Evolutionary conservation across 2,888 invertebrate genomes (phyloP).

Genomic region (Ellobium chinense): DNA sequence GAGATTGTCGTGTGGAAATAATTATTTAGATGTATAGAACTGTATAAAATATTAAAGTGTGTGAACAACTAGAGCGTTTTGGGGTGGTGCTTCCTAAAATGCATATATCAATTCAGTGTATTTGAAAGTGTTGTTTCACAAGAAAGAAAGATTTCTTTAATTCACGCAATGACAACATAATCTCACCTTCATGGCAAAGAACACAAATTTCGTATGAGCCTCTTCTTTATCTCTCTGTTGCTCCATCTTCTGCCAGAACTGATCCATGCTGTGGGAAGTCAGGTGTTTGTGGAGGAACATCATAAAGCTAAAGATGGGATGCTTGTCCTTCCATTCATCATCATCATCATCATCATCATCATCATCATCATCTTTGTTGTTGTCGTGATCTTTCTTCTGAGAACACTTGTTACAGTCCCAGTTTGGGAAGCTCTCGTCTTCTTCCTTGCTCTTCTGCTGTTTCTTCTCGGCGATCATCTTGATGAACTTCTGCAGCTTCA

Average conservation of each 20-base stretch:
- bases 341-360: constrained; percentile 27
- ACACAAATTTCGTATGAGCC: background rate
- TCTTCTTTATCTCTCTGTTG: background rate
- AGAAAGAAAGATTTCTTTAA: too few relatives aligned
- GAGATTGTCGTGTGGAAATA: too few relatives aligned
- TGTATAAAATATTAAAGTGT: too few relatives aligned
- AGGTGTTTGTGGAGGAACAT: constrained; percentile 1
- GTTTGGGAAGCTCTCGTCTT: background rate
- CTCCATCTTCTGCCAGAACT: background rate
- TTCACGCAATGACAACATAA: too few relatives aligned
- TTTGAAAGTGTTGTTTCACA: too few relatives aligned
- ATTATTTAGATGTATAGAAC: too few relatives aligned
- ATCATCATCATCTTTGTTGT: background rate
- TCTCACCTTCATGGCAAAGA: constrained; percentile 16
- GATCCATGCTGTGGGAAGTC: background rate
- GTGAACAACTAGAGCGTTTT: too few relatives aligned
- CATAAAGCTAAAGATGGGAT: constrained; percentile 13
- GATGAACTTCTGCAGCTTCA: background rate
- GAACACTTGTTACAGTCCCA: background rate
- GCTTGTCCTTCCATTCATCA: constrained; percentile 4
- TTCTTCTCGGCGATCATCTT: background rate
- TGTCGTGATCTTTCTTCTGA: too few relatives aligned
- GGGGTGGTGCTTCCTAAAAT: too few relatives aligned
- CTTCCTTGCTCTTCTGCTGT: background rate
- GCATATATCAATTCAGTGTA: too few relatives aligned